Base-by-base conservation (phyloP, 2,797 vertebrate species). In the Micrastur ruficollis region DNA sequence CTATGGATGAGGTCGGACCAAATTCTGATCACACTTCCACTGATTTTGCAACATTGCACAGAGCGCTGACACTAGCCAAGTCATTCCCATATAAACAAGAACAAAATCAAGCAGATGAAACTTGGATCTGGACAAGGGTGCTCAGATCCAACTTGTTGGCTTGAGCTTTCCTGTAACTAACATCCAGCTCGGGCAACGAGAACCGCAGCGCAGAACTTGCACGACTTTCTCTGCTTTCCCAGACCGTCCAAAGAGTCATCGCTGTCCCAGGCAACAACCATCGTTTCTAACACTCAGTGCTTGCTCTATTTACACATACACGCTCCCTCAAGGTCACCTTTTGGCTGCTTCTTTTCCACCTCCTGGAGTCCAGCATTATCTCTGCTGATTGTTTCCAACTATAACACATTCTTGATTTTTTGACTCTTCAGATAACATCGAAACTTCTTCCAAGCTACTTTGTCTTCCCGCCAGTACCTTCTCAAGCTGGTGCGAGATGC, bases 371-470 rank as follows among this genome's bases (percentile, higher is more conserved):
- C 94, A 88, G 50, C 44, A 78, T 81, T 96, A 92, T 97, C 93
- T 96, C 68, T 68, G 65, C 50, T 5, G 26, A 65, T 94, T 92
- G 89, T 52, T 94, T 97, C 96, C 94, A 97, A 92, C 63, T 90
- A 49, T 78, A 96, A 97, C 72, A 95, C 75, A 74, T 93, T 86
- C 93, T 78, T n/a, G 55, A 72, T 81, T 83, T 91, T 93, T 49
- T 80, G 1, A 36, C 40, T 93, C 89, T 47, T 83, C 56, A 95
- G 93, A 97, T 95, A 94, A 82, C 53, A 91, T n/a, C 23, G 2
- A 74, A 95, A 96, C 75, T 79, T 93, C 62, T 93, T 97, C 96
- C 96, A 97, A 93, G 90, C 50, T 63, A 2, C 81, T 81, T 85
- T 94, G 92, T 85, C 86, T 81, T 83, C 78, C 56, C 5, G 86